phyloP scores from a whole-genome alignment of 1,140 invertebrate species.

The Rhyacophila brunnea region DNA sequence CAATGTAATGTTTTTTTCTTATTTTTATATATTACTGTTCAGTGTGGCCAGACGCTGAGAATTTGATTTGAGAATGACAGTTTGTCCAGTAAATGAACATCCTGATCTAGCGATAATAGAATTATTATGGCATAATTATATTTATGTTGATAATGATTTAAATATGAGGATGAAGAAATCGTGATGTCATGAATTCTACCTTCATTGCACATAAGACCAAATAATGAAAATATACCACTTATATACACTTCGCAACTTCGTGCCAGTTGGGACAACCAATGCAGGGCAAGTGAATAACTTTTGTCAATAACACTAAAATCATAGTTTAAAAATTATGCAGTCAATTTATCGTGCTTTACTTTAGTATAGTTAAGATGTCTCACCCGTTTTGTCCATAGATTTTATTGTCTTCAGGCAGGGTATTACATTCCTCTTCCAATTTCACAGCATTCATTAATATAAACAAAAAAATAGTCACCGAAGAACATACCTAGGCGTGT shows the following conservation, averaged over 20 bases:
- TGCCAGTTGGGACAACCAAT: slow-evolving; percentile 57
- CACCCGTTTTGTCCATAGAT: slow-evolving; percentile 27
- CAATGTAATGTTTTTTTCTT: too few species aligned
- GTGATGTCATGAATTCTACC: not conserved
- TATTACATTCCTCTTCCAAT: not conserved
- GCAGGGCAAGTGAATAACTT: slow-evolving; percentile 31
- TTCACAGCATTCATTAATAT: too few species aligned
- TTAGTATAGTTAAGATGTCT: slow-evolving; percentile 30
- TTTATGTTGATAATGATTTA: not conserved
- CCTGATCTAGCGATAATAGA: not conserved
- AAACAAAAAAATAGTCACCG: too few species aligned
- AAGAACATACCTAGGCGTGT: too few species aligned
- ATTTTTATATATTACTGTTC: too few species aligned
- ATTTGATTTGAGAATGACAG: not conserved
- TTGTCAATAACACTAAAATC: slow-evolving; percentile 31
- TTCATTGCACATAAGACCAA: slow-evolving; percentile 27
- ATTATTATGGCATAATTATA: not conserved
- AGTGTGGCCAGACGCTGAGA: too few species aligned
- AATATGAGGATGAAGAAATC: not conserved
- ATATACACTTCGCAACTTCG: slow-evolving; percentile 41
- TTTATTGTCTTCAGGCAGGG: slow-evolving; percentile 14
- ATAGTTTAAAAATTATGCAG: slow-evolving; percentile 31
- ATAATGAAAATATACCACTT: slow-evolving; percentile 20
- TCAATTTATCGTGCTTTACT: slow-evolving; percentile 34
- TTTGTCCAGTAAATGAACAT: not conserved